phyloP scores from a whole-genome alignment of 2,797 vertebrate genomes.

The Tolypeutes matacus region DNA sequence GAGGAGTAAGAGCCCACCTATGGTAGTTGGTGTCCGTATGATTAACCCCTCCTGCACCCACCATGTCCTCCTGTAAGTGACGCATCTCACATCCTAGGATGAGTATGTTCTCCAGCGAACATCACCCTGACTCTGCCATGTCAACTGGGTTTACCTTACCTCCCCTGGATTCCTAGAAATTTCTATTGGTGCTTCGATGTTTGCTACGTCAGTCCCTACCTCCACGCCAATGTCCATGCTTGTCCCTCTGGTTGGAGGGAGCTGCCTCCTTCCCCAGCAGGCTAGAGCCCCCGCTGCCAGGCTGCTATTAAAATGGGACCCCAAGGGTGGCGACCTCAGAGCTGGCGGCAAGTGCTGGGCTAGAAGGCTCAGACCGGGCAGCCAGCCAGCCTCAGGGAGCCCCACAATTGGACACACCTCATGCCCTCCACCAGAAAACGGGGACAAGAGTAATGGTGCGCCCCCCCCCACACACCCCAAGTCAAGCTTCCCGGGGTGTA shows the following conservation, averaged over 20 bases:
- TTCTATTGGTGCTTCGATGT: background rate
- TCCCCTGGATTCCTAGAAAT: constrained; percentile 5
- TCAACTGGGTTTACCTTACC: background rate
- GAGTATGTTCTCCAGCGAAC: background rate
- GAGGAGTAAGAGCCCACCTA: background rate
- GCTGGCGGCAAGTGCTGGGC: background rate
- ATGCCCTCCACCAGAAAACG: background rate
- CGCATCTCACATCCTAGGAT: background rate
- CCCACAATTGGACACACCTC: background rate
- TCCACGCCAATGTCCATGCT: background rate
- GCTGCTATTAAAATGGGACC: background rate
- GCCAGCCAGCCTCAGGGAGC: background rate
- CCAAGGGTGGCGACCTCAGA: background rate
- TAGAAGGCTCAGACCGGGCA: background rate
- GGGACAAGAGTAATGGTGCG: background rate
- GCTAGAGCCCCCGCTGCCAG: background rate
- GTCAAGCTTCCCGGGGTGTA: too few species aligned
- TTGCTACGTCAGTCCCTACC: background rate
- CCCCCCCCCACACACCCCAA: too few species aligned
- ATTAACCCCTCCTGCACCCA: background rate
- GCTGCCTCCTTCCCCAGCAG: background rate
- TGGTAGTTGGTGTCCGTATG: background rate
- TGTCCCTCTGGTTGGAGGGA: background rate
- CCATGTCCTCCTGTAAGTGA: background rate
- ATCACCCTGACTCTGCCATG: background rate